Conservation (phyloP, 2,888 invertebrate genomes). For the Leptopilina syphax region DNA sequence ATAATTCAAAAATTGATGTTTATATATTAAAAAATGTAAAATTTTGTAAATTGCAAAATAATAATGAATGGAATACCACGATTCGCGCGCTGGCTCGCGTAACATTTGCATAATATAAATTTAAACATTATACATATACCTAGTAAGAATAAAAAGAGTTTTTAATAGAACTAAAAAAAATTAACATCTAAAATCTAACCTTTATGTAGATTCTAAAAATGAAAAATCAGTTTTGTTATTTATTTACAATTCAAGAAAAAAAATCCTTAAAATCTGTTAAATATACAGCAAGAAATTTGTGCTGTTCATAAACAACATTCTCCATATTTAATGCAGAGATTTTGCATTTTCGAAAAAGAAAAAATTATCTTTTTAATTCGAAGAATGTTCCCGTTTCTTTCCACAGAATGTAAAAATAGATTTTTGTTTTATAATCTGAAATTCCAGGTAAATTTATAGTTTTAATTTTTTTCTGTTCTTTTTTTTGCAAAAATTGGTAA, state of each 20-base stretch:
- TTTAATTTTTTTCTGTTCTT: not conserved
- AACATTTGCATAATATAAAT: too few species aligned
- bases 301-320: not conserved
- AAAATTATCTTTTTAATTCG: not conserved
- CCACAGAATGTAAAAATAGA: slow-evolving; percentile 16
- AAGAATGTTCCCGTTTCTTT: not conserved
- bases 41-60: too few species aligned
- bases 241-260: not conserved
- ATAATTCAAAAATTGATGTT: too few species aligned
- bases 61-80: too few species aligned
- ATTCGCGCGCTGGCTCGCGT: too few species aligned
- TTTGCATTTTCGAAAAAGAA: not conserved
- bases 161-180: too few species aligned
- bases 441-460: not conserved
- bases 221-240: too few species aligned
- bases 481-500: not conserved
- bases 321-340: not conserved
- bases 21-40: too few species aligned
- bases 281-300: slow-evolving; percentile 27
- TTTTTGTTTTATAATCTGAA: not conserved
- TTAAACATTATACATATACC: too few species aligned
- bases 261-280: not conserved
- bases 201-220: too few species aligned
- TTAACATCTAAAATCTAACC: too few species aligned
- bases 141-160: too few species aligned